These are phyloP conservation scores for Druon quercuslanigerum DNA, from an alignment of 1,140 invertebrate genomes.

Conservation along the genomic window DNA sequence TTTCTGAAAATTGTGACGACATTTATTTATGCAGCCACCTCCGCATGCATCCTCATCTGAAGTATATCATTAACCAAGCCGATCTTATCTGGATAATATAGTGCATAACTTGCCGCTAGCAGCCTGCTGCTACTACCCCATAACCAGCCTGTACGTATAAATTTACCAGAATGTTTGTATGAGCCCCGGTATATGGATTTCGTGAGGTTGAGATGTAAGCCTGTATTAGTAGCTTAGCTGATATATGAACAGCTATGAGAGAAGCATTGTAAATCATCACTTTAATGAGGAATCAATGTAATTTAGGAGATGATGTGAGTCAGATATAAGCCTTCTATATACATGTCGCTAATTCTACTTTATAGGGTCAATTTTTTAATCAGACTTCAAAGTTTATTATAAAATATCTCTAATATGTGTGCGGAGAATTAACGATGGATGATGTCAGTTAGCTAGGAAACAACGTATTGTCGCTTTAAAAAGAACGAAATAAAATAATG, in stretches of 20 bases:
- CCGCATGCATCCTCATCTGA: constrained; percentile 3
- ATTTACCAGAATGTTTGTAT: background rate
- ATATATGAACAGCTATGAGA: constrained; percentile 43
- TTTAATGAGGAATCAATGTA: constrained; percentile 64
- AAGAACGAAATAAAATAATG: too few relatives aligned
- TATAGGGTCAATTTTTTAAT: too few relatives aligned
- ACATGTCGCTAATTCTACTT: too few relatives aligned
- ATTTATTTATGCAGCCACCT: constrained; percentile 5
- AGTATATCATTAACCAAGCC: constrained; percentile 9
- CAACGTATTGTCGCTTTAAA: too few relatives aligned
- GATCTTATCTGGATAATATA: constrained; percentile 23
- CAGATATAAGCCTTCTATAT: constrained; percentile 40
- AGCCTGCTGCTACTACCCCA: background rate
- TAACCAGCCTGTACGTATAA: constrained; percentile 19
- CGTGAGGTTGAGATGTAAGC: background rate
- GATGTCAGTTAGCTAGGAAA: too few relatives aligned
- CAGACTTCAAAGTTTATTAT: too few relatives aligned
- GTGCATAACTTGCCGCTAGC: background rate
- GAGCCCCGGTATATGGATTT: background rate
- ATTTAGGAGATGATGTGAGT: constrained; percentile 54
- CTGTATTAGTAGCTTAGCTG: background rate
- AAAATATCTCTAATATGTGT: too few relatives aligned
- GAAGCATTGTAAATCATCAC: constrained; percentile 58
- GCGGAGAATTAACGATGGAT: too few relatives aligned
- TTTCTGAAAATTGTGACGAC: background rate